A percentile compares a stretch with the other conserved stretches of the same genome.
Conservation (phyloP, 2,797 vertebrate species). For the Etheostoma nigrum region DNA sequence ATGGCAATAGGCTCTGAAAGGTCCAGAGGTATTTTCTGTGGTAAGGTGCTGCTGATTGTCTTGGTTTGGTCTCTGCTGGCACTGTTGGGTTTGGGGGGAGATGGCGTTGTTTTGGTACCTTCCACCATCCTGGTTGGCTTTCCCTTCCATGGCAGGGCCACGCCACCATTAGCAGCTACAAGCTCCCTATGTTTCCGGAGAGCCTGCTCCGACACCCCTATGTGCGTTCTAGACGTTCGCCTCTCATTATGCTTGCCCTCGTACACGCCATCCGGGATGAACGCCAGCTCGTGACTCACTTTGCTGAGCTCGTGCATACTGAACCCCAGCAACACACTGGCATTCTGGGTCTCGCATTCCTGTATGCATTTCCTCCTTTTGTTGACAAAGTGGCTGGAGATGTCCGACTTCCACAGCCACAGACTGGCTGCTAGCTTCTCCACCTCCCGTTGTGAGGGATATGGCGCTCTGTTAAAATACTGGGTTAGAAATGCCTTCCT, state of each 20-base stretch:
- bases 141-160: constrained; percentile 37
- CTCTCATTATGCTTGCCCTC: constrained; percentile 79
- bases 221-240: constrained; percentile 88
- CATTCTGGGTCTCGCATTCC: constrained; percentile 90
- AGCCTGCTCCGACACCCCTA: constrained; percentile 90
- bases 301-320: constrained; percentile 93
- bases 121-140: constrained; percentile 21
- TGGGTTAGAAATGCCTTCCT: constrained; percentile 95
- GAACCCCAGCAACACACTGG: constrained; percentile 93
- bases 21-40: constrained; percentile 74
- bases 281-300: constrained; percentile 90
- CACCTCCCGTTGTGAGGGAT: constrained; percentile 92
- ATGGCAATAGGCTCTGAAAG: constrained; percentile 82
- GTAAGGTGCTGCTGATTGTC: constrained; percentile 89
- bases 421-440: constrained; percentile 94
- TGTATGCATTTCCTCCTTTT: constrained; percentile 92
- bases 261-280: constrained; percentile 84
- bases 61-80: constrained; percentile 85
- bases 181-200: constrained; percentile 67
- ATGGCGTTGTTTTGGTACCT: constrained; percentile 24
- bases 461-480: constrained; percentile 94
- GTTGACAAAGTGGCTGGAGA: constrained; percentile 95
- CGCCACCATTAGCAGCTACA: constrained; percentile 62
- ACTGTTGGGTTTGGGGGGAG: constrained; percentile 52
- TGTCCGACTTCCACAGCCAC: constrained; percentile 99